Conservation (phyloP, 2,888 invertebrate genomes). For the Lasioglossum pauxillum region DNA sequence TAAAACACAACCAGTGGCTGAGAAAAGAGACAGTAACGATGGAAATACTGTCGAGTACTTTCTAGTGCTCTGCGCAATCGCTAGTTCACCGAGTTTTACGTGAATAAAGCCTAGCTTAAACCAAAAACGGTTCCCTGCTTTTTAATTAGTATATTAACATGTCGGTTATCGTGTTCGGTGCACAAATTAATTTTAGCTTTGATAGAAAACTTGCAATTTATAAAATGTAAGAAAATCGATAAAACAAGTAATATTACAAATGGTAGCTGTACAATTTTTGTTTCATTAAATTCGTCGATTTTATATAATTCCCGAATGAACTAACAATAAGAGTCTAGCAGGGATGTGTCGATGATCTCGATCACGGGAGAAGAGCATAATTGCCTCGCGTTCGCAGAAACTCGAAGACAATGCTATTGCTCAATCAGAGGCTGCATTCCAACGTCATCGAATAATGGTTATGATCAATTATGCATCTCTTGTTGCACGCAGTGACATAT, state of each 20-base stretch:
- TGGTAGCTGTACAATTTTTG: no score
- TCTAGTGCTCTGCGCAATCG: not conserved
- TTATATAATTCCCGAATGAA: not conserved
- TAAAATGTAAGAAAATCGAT: no score
- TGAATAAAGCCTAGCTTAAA: not conserved
- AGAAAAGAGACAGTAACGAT: not conserved
- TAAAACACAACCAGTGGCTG: not conserved
- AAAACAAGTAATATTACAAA: not conserved
- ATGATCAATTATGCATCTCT: constrained; percentile 64
- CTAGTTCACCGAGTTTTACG: not conserved
- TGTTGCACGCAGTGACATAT: constrained; percentile 47
- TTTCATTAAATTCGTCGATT: no score
- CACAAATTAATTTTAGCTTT: not conserved
- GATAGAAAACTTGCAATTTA: not conserved
- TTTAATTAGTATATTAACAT: not conserved
- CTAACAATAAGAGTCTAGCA: not conserved
- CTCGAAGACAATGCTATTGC: constrained; percentile 62
- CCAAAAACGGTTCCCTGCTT: not conserved
- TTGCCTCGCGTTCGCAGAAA: constrained; percentile 24
- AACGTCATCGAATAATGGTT: constrained; percentile 64
- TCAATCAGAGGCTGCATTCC: constrained; percentile 64
- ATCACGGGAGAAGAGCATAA: constrained; percentile 1
- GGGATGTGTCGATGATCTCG: not conserved
- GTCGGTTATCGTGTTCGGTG: not conserved
- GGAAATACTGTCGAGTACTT: not conserved